Conservation (phyloP, 2,888 invertebrate species). For the Oligia fasciuncula region DNA sequence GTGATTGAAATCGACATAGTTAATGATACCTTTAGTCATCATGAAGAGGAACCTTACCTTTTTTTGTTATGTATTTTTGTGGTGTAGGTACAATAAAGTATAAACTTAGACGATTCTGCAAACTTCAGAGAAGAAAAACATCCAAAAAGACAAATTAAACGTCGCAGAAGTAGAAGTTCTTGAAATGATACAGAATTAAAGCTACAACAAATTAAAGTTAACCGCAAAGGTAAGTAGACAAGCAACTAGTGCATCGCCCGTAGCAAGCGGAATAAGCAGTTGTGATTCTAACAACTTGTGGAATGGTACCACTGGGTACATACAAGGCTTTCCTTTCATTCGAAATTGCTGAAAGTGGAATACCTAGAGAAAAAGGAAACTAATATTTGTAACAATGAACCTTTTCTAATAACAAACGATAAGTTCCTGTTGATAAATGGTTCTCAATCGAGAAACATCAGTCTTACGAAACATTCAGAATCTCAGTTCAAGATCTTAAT, state of each 20-base stretch:
- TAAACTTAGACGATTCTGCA: not conserved
- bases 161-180: not conserved
- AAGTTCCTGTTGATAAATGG: slow-evolving; percentile 28
- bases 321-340: slow-evolving; percentile 38
- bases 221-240: slow-evolving; percentile 30
- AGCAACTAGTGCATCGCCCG: slow-evolving; percentile 42
- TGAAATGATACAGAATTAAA: slow-evolving; percentile 22
- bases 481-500: slow-evolving; percentile 54
- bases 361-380: slow-evolving; percentile 9
- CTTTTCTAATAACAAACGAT: slow-evolving; percentile 26
- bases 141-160: not conserved
- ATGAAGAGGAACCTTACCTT: not conserved
- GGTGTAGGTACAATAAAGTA: not conserved
- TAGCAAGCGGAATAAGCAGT: slow-evolving; percentile 38
- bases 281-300: slow-evolving; percentile 43
- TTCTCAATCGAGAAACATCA: slow-evolving; percentile 24
- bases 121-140: not conserved
- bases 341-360: slow-evolving; percentile 34
- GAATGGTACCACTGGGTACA: slow-evolving; percentile 27
- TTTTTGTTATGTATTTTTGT: not conserved
- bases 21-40: not conserved
- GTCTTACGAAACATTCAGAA: slow-evolving; percentile 27
- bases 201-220: slow-evolving; percentile 40
- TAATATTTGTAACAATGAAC: slow-evolving; percentile 3
- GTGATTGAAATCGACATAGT: not conserved